Evolutionary conservation across 2,888 invertebrate genomes (phyloP), one percentile per base, ranked within the genome.

Genomic region (Phania funesta): DNA sequence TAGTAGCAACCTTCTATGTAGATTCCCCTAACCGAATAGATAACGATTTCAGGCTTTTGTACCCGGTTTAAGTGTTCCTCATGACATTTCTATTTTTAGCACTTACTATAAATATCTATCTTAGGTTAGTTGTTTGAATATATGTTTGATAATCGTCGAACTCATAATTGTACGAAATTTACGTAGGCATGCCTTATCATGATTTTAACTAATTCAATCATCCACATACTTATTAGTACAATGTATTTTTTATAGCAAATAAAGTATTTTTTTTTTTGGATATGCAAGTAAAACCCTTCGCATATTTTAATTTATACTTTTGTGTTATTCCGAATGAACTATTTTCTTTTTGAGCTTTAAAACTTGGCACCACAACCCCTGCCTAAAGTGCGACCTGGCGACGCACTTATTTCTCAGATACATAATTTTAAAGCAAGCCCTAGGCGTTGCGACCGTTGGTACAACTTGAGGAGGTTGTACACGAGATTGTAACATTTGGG

Each of bases 1-100:
- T 76, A 7, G 26, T 74, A 54, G 50, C 22, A 18, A 41, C 26
- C 29, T 56, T 46, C 16, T 11, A 13, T 22, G 20, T 41, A 44
- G 41, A 58, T 35, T 52, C n/a, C 50, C 64, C 1, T 2, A 50
- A 16, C n/a, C 46, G 16, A 44, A 26, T 52, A 44, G 73, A 71
- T 58, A 83, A 44, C 44, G 83, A 85, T 81, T 68, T 81, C 67
- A 80, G 85, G 85, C 84, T 84, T 64, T 60, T 86, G 87, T 85
- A 88, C 86, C 88, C 85, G 89, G 88, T 85, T 86, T 80, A 75
- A 62, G 80, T 82, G 82, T 82, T 80, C 67, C 74, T 70, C 29
- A 32, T 50, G 60, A 56, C 50, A 41, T 41, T 60, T 68, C 35
- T 54, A 6, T 65, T 35, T 56, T 20, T 56, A 65, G 32, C 64